Evolutionary conservation across 2,888 invertebrate genomes (phyloP), one percentile per base, ranked within the genome.

Genomic region (Timandra comae): DNA sequence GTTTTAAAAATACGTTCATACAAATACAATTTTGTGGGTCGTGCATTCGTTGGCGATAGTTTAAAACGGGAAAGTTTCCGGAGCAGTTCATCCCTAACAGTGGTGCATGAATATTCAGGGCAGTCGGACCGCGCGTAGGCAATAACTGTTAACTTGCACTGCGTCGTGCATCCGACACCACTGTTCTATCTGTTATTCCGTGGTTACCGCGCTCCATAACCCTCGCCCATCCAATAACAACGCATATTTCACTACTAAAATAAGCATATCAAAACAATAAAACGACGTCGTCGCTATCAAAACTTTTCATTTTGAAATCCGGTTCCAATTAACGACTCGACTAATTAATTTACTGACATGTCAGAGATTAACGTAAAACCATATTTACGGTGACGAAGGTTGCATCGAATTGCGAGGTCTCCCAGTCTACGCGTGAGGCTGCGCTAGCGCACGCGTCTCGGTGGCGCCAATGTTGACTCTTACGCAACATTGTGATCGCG

Each of bases 321-420:
- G 32, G 35, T 26, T 36, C 32, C 46, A 56, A 63, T 59, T 52
- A 55, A 46, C 49, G n/a, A 49, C 37, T 31, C 33, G 34, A 48
- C 48, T 55, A 57, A 58, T 61, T 57, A 57, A 37, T 39, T 38
- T 41, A 40, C 49, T 35, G 40, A 38, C 45, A 44, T 59, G 46
- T 44, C 52, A 56, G 44, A 61, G 51, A 61, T 64, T 68, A 66
- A 63, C 63, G 66, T 69, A 68, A 65, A 63, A 56, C 59, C 81
- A 80, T 84, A 79, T 82, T 84, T 84, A 82, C 72, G 72, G 78
- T 76, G 69, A 66, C 66, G 78, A 78, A 85, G 84, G 84, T 80
- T 84, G 78, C 75, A 82, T 76, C 61, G 73, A 81, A 81, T 81
- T 80, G 84, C 81, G 81, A 81, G 76, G 79, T 73, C 67, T 67